Evolutionary conservation across 1,140 invertebrate genomes (phyloP), one percentile per base, ranked within the genome.

Genomic region (Trichonephila inaurata): DNA sequence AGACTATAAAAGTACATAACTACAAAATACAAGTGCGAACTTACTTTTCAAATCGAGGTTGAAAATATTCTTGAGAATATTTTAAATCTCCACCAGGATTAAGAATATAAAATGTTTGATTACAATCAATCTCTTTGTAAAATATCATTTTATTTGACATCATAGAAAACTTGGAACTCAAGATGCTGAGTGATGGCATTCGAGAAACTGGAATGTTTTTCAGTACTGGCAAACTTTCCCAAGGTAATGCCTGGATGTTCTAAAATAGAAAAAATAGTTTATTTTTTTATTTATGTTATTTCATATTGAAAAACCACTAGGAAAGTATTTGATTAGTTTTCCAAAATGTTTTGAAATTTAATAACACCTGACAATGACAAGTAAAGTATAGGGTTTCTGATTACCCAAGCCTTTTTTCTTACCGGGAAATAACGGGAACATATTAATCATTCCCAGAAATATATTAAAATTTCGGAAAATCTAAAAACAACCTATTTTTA

Each of bases 141-240:
- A 93, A 60, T 40, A 61, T 8, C 14, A 62, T 19, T 51, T 51
- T 51, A 51, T 51, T 51, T 77, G 90, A n/a, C 40, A 86, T 60
- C 7, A 87, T 87, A 40, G 61, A n/a, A 24, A 96, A 97, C 91
- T 98, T 96, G 2, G 96, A 96, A 94, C 97, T 97, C 7, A 97
- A 95, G 94, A 98, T 96, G 94, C 97, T 97, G 8, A 98, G 95
- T 58, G 97, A 98, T 60, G 98, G 97, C 95, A 98, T 97, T 82
- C 98, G 96, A 18, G 97, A 97, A 0, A 98, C 96, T 14, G 97
- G 97, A 87, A 97, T 96, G 60, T 96, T 95, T 83, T 96, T 96
- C 16, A 98, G 94, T 7, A 97, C 95, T 8, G 97, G 96, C 86
- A 98, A 96, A 90, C 97, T 97, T 96, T 98, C 98, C 97, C 97